These are phyloP conservation scores for Natrix natrix DNA, from an alignment of 2,797 vertebrate species.

Conservation along the genomic window DNA sequence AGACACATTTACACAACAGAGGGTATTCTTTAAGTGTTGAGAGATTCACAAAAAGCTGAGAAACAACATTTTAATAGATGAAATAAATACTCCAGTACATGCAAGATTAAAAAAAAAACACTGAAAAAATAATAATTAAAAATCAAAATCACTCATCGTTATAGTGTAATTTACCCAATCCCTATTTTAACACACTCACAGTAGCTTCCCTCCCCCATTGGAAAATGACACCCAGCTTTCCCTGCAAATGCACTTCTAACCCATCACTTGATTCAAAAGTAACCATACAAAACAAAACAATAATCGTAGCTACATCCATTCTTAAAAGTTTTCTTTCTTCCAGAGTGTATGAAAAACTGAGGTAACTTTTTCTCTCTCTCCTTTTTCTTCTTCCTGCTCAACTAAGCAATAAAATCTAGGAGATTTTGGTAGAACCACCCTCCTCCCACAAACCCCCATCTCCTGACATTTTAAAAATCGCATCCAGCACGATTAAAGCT, in stretches of 20 bases:
- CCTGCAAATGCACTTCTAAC: slow-evolving; percentile 77
- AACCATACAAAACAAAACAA: slow-evolving; percentile 63
- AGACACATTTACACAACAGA: slow-evolving; percentile 52
- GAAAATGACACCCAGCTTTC: slow-evolving; percentile 80
- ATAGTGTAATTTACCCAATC: slow-evolving; percentile 84
- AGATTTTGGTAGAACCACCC: slow-evolving; percentile 57
- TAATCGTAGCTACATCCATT: slow-evolving; percentile 84
- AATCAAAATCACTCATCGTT: slow-evolving; percentile 81
- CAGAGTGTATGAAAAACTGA: slow-evolving; percentile 85
- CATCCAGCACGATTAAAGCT: slow-evolving; percentile 82
- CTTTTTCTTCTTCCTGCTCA: slow-evolving; percentile 67
- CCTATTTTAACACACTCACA: slow-evolving; percentile 83
- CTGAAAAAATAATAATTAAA: slow-evolving; percentile 60
- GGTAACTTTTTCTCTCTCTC: slow-evolving; percentile 82
- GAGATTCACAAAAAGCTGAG: slow-evolving; percentile 72
- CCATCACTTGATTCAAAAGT: slow-evolving; percentile 73
- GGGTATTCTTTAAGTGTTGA: slow-evolving; percentile 46
- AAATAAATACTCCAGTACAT: slow-evolving; percentile 99
- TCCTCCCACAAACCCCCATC: background rate
- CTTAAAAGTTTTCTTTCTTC: slow-evolving; percentile 71
- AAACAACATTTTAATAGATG: slow-evolving; percentile 97
- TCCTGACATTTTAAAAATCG: slow-evolving; percentile 67
- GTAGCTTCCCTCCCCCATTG: slow-evolving; percentile 87
- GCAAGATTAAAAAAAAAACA: slow-evolving; percentile 82
- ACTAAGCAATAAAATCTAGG: slow-evolving; percentile 65